Percentiles rank a stretch among this genome's conserved stretches.
Conservation (phyloP, 2,888 invertebrate species). For the Thera britannica region DNA sequence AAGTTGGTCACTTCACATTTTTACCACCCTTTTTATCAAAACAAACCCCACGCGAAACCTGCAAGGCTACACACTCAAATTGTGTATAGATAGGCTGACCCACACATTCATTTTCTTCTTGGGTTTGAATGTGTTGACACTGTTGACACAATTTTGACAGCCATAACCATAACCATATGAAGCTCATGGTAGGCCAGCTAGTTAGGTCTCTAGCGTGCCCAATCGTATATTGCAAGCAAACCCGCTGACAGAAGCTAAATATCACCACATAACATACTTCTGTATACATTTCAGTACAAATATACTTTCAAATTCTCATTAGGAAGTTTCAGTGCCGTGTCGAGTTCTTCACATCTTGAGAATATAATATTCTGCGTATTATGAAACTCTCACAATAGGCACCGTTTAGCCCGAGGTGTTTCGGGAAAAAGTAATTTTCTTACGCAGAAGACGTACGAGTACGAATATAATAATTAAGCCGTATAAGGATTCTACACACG, state of each 20-base stretch:
- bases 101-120: too few relatives aligned
- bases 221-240: too few relatives aligned
- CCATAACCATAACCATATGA: too few relatives aligned
- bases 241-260: not conserved
- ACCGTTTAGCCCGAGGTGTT: slow-evolving; percentile 8
- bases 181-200: too few relatives aligned
- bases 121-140: too few relatives aligned
- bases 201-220: too few relatives aligned
- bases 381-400: slow-evolving; percentile 15
- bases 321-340: slow-evolving; percentile 6
- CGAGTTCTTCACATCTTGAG: slow-evolving; percentile 4
- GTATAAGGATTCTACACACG: slow-evolving; percentile 5
- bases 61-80: too few relatives aligned
- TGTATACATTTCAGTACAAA: not conserved
- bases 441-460: slow-evolving; percentile 1
- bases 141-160: too few relatives aligned
- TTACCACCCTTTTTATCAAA: too few relatives aligned
- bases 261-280: not conserved
- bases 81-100: too few relatives aligned
- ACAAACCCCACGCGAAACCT: too few relatives aligned
- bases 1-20: too few relatives aligned
- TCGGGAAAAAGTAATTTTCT: slow-evolving; percentile 30
- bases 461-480: slow-evolving; percentile 24
- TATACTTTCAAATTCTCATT: slow-evolving; percentile 3
- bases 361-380: slow-evolving; percentile 7